Percentiles rank a stretch among this genome's conserved stretches.
These are phyloP conservation scores for Mactromeris polynyma DNA, from an alignment of 2,888 invertebrate genomes.

Conservation along the genomic window DNA sequence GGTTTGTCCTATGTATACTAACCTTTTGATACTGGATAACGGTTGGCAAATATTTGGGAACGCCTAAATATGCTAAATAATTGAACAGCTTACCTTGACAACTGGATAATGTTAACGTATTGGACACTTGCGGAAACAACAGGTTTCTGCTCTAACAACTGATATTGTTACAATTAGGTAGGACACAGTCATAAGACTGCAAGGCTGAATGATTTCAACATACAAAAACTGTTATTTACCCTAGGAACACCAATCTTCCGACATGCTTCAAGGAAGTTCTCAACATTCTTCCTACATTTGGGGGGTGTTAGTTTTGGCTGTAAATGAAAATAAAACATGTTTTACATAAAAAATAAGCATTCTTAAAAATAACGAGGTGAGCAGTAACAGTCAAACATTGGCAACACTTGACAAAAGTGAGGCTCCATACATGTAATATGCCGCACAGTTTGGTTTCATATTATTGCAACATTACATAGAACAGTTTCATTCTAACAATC, in stretches of 20 bases:
- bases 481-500: too few relatives aligned
- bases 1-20: not conserved
- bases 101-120: not conserved
- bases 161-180: too few relatives aligned
- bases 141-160: too few relatives aligned
- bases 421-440: too few relatives aligned
- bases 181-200: too few relatives aligned
- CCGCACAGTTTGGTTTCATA: too few relatives aligned
- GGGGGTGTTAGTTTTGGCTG: slow-evolving; percentile 98
- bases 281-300: slow-evolving; percentile 96
- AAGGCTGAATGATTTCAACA: too few relatives aligned
- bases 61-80: not conserved
- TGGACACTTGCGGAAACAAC: not conserved
- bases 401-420: too few relatives aligned
- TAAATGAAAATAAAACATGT: slow-evolving; percentile 83
- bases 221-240: slow-evolving; percentile 88
- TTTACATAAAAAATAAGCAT: not conserved
- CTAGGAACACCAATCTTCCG: slow-evolving; percentile 97
- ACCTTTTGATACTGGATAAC: not conserved
- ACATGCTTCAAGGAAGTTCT: slow-evolving; percentile 98
- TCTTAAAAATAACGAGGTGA: not conserved
- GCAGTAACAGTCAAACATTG: not conserved
- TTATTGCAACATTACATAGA: too few relatives aligned
- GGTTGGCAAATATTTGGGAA: not conserved
- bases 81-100: not conserved